Conservation (phyloP, 2,113 vertebrate species). For the Sclerurus mexicanus region DNA sequence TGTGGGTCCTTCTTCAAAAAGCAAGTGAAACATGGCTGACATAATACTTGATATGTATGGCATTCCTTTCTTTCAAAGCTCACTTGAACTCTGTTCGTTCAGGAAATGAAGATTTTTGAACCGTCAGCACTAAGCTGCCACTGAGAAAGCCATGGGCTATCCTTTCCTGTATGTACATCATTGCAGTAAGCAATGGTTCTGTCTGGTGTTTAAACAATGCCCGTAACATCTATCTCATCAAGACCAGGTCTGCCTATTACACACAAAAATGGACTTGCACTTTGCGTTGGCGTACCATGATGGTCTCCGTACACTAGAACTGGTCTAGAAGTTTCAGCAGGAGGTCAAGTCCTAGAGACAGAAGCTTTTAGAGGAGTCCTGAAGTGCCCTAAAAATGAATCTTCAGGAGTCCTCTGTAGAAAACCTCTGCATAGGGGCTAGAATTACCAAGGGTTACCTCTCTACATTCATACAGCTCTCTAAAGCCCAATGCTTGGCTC, state of each 20-base stretch:
- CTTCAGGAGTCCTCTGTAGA: background rate
- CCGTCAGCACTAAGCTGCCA: background rate
- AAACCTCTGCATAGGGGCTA: background rate
- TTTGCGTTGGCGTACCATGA: background rate
- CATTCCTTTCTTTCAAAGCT: background rate
- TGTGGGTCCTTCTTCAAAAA: background rate
- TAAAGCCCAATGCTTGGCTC: background rate
- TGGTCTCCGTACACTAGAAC: background rate
- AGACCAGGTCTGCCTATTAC: background rate
- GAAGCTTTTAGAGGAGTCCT: background rate
- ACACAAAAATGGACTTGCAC: background rate
- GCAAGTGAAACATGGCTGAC: background rate
- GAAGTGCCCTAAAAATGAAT: background rate
- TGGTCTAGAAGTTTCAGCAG: background rate
- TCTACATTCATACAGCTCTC: background rate
- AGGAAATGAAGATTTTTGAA: background rate
- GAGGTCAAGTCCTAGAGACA: background rate
- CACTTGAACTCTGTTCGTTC: background rate
- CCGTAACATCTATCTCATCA: background rate
- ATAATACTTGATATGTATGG: background rate
- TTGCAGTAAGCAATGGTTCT: background rate
- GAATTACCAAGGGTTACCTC: background rate
- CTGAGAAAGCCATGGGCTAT: background rate
- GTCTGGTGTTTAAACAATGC: background rate
- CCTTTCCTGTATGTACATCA: background rate